Conservation (phyloP, 2,113 vertebrate genomes). For the Cynocephalus volans region DNA sequence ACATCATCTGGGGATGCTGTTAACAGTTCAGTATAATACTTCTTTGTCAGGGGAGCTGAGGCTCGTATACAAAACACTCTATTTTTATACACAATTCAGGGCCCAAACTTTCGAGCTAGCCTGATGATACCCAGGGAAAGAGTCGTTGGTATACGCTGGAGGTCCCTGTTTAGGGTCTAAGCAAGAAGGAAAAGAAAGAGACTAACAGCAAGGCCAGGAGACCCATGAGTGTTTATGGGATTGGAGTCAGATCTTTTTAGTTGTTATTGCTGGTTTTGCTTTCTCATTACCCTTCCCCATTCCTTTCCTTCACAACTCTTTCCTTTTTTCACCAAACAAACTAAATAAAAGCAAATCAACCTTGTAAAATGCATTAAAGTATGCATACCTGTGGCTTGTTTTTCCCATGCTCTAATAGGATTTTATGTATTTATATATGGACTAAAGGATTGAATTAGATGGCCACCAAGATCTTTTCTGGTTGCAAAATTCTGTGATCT, state of each 20-base stretch:
- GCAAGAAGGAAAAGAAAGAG: neutral
- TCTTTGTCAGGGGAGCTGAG: neutral
- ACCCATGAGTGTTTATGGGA: accelerated
- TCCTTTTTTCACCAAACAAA: neutral
- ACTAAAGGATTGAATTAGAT: neutral
- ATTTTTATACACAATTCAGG: neutral
- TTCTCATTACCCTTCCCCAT: neutral
- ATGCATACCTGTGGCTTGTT: neutral
- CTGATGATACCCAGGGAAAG: neutral
- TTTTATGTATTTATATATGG: neutral
- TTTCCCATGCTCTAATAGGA: neutral
- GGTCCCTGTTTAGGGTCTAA: neutral
- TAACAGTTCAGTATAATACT: neutral
- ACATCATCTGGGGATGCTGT: neutral
- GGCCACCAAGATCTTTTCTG: neutral
- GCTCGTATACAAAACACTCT: neutral
- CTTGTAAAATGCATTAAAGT: neutral
- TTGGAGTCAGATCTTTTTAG: no score
- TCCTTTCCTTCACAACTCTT: neutral
- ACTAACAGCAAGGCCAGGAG: neutral
- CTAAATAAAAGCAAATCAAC: neutral
- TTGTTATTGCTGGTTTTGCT: no score
- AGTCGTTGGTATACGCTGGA: neutral
- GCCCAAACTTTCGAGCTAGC: neutral
- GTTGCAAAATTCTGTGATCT: neutral